These are phyloP conservation scores for Urocolius indicus DNA, from an alignment of 2,113 vertebrate genomes.

Conservation along the genomic window DNA sequence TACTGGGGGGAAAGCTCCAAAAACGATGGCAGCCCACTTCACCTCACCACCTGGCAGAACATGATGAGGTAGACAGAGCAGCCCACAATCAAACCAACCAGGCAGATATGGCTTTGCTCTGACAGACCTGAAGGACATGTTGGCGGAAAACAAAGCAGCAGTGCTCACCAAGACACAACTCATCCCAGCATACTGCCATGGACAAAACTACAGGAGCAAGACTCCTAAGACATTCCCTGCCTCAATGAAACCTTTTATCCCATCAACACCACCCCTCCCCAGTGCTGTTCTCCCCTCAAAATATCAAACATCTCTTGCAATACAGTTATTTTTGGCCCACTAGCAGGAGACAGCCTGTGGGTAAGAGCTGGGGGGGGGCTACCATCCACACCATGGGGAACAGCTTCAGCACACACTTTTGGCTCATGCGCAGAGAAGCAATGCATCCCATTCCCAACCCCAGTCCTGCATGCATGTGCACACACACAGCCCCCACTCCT, in stretches of 20 bases:
- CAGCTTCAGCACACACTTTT: background rate
- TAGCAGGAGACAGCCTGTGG: slow-evolving; percentile 6
- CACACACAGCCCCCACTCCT: accelerated
- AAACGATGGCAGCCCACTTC: background rate
- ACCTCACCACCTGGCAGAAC: background rate
- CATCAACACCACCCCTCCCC: background rate
- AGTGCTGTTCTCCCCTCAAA: background rate
- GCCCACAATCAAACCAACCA: background rate
- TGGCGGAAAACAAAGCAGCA: background rate
- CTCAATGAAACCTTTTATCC: background rate
- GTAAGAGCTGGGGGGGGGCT: background rate
- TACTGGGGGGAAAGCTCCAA: background rate
- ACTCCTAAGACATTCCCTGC: background rate
- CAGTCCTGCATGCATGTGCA: background rate
- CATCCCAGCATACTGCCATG: accelerated
- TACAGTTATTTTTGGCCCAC: background rate
- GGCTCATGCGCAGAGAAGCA: background rate
- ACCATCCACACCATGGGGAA: background rate
- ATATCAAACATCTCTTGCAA: background rate
- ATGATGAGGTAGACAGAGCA: background rate
- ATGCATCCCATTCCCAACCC: background rate
- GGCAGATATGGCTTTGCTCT: background rate
- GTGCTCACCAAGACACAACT: background rate
- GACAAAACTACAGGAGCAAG: background rate
- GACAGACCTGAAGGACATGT: background rate